Evolutionary conservation across 1,140 invertebrate species (phyloP), one percentile per base, ranked within the genome.

Genomic region (Cherax destructor): DNA sequence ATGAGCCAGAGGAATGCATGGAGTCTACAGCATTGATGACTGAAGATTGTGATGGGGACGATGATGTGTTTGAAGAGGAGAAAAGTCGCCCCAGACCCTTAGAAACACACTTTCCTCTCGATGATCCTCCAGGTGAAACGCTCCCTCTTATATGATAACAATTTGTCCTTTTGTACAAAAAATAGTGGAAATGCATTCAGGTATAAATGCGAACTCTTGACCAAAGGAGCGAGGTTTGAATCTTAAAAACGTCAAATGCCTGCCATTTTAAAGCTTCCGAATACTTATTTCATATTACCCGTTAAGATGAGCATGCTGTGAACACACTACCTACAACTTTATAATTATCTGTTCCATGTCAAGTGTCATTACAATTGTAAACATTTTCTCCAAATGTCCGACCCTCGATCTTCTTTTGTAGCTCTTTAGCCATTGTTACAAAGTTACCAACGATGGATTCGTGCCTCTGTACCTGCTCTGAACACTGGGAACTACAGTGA

Each of bases 101-200:
- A 52, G 83, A 86, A 74, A 86, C 83, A 77, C 83, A 86, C 72
- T 86, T 86, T 41, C 83, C 83, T 24, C 65, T 86, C 3, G 83
- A 86, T 9, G 83, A 86, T 72, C 69, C 69, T 61, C 72, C 72
- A 30, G 65, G 69, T 49, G 83, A 86, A 76, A 76, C 50, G 21
- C 83, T 50, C 11, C 83, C 83, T 18, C 74, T 86, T 49, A 86
- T 86, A 86, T 86, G 50, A 77, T 18, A 52, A 49, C 59, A 56
- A 11, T 30, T 61, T 49, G 16, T 5, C 11, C 24, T 50, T 50
- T 47, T 41, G n/a, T 78, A 47, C 30, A 47, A 41, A 41, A 41
- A 41, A 78, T n/a, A 18, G 13, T 61, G 80, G 41, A 47, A 24
- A 18, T 56, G 52, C 41, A 30, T 24, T 56, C 6, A 83, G 59